Evolutionary conservation across 2,113 vertebrate species (phyloP).

Genomic region (Sceloporus undulatus): DNA sequence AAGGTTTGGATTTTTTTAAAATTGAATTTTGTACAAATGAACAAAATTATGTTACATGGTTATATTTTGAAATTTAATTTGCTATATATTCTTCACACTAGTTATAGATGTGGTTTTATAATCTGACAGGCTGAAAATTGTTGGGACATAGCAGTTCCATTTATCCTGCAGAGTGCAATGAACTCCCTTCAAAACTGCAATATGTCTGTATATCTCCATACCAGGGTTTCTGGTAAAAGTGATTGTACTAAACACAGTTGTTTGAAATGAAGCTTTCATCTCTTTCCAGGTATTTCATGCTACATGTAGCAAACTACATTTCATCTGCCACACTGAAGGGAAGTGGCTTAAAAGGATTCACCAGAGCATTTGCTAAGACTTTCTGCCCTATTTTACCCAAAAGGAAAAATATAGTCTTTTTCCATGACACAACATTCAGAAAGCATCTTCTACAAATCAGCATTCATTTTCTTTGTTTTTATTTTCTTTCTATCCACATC

Average conservation of each 20-base stretch:
- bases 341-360: constrained; percentile 41
- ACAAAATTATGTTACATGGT: neutral
- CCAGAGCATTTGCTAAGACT: neutral
- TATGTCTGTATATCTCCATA: constrained; percentile 35
- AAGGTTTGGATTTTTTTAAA: neutral
- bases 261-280: constrained; percentile 41
- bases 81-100: neutral
- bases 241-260: constrained; percentile 1
- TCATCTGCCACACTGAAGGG: constrained; percentile 36
- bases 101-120: neutral
- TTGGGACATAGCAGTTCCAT: neutral
- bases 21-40: neutral
- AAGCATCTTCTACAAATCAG: constrained; percentile 37
- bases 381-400: neutral
- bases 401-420: neutral
- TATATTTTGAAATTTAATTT: neutral
- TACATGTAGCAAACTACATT: constrained; percentile 30
- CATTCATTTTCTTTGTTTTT: constrained; percentile 11
- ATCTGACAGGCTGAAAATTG: neutral
- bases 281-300: constrained; percentile 42
- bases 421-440: constrained; percentile 26
- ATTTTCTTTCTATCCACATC: neutral
- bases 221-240: constrained; percentile 38
- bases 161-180: constrained; percentile 40
- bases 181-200: constrained; percentile 29